Evolutionary conservation across 1,140 invertebrate species (phyloP), one percentile per base, ranked within the genome.

Genomic region (Drosophila nigromelanica): DNA sequence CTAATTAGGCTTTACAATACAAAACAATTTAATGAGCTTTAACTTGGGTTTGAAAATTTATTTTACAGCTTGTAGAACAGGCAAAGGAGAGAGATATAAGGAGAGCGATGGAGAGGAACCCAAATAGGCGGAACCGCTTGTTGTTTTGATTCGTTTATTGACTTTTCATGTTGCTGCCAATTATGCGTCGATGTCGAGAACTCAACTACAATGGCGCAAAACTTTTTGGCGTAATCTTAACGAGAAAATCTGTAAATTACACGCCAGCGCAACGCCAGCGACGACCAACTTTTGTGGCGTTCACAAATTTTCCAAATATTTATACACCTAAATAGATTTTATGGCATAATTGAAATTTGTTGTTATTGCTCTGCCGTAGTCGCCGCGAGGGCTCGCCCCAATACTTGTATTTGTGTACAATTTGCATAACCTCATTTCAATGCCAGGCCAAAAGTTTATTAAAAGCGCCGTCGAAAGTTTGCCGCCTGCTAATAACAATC

Each of bases 281-380:
- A 42, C 51, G 73, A 50, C 69, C 15, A 67, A 67, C 70, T 59
- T 58, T 55, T 67, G 63, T 14, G 43, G 64, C 51, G 73, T 56
- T 24, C 63, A 56, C 58, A 89, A 80, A 83, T 80, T 73, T 82
- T 66, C 80, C 70, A 89, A 89, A 89, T 89, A 89, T 89, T 89
- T 89, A 89, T 83, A 75, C 73, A 83, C 85, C 83, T 89, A 89
- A 89, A 89, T 89, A 89, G 83, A 89, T 89, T 89, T 89, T 72
- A 89, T 89, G 83, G 79, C 83, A 89, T 89, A 89, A 89, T 89
- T 89, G 83, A 89, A 89, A 89, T 80, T 89, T 80, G 85, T 83
- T 89, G 79, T 80, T 80, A 72, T 68, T 78, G 81, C 48, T 45
- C 37, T 42, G 21, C 21, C 18, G 24, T 30, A 21, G 40, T 27